These are phyloP conservation scores for Dolichomitus sp. DNA, from an alignment of 2,888 invertebrate species.

Conservation along the genomic window DNA sequence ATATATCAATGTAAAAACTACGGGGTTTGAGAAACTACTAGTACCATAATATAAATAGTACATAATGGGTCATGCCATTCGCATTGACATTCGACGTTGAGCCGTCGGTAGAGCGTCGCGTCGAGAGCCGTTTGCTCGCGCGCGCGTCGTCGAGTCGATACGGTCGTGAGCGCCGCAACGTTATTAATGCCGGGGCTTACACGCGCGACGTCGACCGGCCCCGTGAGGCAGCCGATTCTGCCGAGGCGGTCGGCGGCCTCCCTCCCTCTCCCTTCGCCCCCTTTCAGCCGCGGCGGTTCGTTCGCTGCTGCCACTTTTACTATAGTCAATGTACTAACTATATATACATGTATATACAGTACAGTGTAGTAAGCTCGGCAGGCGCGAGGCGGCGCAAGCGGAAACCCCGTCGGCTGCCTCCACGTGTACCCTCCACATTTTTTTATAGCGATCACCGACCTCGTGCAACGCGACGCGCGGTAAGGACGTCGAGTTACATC, in stretches of 20 bases:
- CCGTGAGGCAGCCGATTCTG: constrained; percentile 74
- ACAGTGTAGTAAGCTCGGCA: constrained; percentile 50
- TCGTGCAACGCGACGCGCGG: constrained; percentile 89
- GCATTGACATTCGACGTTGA: constrained; percentile 45
- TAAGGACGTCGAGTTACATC: constrained; percentile 86
- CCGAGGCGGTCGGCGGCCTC: constrained; percentile 74
- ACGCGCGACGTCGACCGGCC: constrained; percentile 77
- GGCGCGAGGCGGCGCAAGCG: constrained; percentile 61
- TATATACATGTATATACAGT: constrained; percentile 4
- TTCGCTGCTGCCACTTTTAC: constrained; percentile 8
- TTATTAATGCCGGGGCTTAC: constrained; percentile 73
- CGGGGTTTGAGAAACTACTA: background rate
- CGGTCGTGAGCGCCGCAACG: constrained; percentile 71
- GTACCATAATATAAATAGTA: constrained; percentile 16
- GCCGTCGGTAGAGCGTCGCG: constrained; percentile 26
- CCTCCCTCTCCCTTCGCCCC: background rate
- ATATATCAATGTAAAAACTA: background rate
- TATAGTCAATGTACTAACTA: background rate
- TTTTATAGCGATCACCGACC: constrained; percentile 89
- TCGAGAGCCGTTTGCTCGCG: constrained; percentile 23
- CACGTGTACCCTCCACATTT: constrained; percentile 85
- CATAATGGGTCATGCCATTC: constrained; percentile 37
- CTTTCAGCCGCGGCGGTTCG: constrained; percentile 35
- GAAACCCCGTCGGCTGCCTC: constrained; percentile 83
- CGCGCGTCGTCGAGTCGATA: constrained; percentile 67